Evolutionary conservation across 2,888 invertebrate species (phyloP).

Genomic region (Nephrotoma guestfalica): DNA sequence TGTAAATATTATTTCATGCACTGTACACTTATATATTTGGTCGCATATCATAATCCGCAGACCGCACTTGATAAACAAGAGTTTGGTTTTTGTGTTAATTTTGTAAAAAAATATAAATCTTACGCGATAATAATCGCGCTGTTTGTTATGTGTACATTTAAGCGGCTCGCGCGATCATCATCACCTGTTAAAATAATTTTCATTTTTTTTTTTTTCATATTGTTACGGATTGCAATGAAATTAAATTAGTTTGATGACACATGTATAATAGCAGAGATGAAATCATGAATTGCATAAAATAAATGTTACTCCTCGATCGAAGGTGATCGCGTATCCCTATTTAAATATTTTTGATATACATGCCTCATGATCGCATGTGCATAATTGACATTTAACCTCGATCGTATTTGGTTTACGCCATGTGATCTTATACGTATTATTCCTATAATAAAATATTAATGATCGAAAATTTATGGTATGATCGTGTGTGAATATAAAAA

Average conservation of each 20-base stretch:
- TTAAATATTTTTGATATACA: neutral
- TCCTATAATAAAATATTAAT: neutral
- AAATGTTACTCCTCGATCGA: neutral
- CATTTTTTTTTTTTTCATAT: neutral
- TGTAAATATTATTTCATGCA: neutral
- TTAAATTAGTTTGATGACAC: neutral
- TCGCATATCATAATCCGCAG: neutral
- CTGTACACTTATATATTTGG: neutral
- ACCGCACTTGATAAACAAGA: neutral
- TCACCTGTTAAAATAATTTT: neutral
- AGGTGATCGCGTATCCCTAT: neutral
- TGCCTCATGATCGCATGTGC: neutral
- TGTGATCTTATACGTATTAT: neutral
- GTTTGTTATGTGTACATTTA: neutral
- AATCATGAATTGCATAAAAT: neutral
- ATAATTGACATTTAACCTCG: neutral
- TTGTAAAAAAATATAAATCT: neutral
- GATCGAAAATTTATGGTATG: neutral
- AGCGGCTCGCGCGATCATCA: neutral
- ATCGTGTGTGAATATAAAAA: neutral
- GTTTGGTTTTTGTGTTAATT: neutral
- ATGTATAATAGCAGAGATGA: neutral
- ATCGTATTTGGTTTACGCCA: neutral
- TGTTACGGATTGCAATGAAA: neutral
- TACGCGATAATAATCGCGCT: neutral